A percentile compares a stretch with the other conserved stretches of the same genome.
phyloP scores from a whole-genome alignment of 2,888 invertebrate genomes.

The Electrophaes corylata region DNA sequence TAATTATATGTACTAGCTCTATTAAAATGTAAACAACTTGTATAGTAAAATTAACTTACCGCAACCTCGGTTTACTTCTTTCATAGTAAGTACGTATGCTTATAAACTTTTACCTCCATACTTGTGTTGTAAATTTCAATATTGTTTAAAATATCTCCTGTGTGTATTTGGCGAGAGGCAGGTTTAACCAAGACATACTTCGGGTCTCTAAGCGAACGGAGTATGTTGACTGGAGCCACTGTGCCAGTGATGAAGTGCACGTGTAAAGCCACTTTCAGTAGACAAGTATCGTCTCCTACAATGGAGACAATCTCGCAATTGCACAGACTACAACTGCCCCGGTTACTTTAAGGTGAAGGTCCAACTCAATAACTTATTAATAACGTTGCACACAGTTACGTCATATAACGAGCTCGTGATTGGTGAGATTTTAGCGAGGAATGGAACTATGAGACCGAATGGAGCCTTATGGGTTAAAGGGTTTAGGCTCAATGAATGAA shows the following conservation, averaged over 20 bases:
- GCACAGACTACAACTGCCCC: slow-evolving; percentile 47
- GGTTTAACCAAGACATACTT: not conserved
- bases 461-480: not conserved
- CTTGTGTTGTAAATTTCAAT: too few relatives aligned
- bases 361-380: slow-evolving; percentile 49
- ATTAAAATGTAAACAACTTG: too few relatives aligned
- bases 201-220: not conserved
- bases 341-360: slow-evolving; percentile 66
- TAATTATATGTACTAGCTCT: too few relatives aligned
- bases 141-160: too few relatives aligned
- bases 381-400: slow-evolving; percentile 39
- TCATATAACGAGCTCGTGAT: slow-evolving; percentile 36
- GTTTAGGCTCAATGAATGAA: not conserved
- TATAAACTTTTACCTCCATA: too few relatives aligned
- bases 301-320: slow-evolving; percentile 37
- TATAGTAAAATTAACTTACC: too few relatives aligned
- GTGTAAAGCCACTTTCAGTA: too few relatives aligned
- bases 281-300: slow-evolving; percentile 21
- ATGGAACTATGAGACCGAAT: slow-evolving; percentile 4
- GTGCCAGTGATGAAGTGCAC: not conserved
- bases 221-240: too few relatives aligned
- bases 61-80: too few relatives aligned
- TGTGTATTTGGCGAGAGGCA: not conserved
- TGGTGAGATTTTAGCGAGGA: slow-evolving; percentile 15
- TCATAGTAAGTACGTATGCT: too few relatives aligned